Evolutionary conservation across 2,113 vertebrate genomes (phyloP), one percentile per base, ranked within the genome.

Genomic region (Isurus oxyrinchus): DNA sequence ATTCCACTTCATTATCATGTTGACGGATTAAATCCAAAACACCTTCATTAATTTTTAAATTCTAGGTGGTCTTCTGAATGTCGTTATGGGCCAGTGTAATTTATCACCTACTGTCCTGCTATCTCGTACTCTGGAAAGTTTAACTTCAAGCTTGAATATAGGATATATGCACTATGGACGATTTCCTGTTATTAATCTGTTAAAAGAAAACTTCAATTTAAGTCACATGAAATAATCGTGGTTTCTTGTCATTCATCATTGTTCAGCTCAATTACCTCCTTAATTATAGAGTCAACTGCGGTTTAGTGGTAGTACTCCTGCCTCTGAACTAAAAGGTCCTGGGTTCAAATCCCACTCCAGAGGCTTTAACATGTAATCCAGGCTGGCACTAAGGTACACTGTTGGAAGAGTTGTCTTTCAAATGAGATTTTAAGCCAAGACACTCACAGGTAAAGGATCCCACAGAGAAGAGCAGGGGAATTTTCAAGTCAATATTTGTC

Each of bases 101-200:
- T 93, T 93, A 93, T 93, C 57, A 93, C 57, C 90, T 61, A 61
- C 16, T 4, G 59, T 93, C 59, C 57, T 8, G 25, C 90, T n/a
- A 57, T 63, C 57, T 93, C 57, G 5, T 63, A 59, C 57, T 93
- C 57, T 40, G 90, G 6, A 63, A 61, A 35, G 90, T 21, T 61
- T 35, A 91, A 84, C n/a, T 84, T 57, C 88, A 91, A 31, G 55
- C 88, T 63, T 63, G n/a, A 16, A 63, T 93, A 40, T 93, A 61
- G 90, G 57, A 93, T 61, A n/a, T 63, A n/a, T 16, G 5, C 57
- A 93, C 59, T 63, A 40, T n/a, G 90, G 57, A 93, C 90, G 40
- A 93, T 61, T 93, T 93, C 90, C 90, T 93, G 90, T 63, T 61
- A 91, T 93, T 93, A 61, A 93, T 93, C 59, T 59, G 35, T 93